Percentiles rank a stretch among this genome's conserved stretches.
These are phyloP conservation scores for Cladorhizidae sp. DNA, from an alignment of 37 sponge, comb jelly and placozoan species.

Conservation along the genomic window DNA sequence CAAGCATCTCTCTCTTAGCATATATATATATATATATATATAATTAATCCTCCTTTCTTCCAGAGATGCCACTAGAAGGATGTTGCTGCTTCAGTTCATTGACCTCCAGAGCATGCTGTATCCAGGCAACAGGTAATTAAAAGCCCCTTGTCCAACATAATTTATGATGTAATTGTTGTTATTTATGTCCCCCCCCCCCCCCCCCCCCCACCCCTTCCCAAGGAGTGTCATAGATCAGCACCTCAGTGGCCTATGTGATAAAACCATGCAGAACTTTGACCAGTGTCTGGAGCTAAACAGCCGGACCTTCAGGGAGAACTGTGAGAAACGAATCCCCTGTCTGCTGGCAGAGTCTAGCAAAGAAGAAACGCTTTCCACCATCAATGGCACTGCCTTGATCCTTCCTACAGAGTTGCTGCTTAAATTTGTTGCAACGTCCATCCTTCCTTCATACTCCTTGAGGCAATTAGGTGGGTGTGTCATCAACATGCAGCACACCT, in stretches of 20 bases:
- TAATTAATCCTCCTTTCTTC: background rate
- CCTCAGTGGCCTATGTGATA: slow-evolving; percentile 32
- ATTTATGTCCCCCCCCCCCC: background rate
- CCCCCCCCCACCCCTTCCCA: no score
- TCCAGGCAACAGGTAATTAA: slow-evolving; percentile 19
- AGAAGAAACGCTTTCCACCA: background rate
- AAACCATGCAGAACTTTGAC: slow-evolving; percentile 38
- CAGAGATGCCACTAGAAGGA: slow-evolving; percentile 18
- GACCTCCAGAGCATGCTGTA: slow-evolving; percentile 34
- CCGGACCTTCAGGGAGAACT: slow-evolving; percentile 7
- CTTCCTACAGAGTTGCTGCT: slow-evolving; percentile 66
- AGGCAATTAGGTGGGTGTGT: slow-evolving; percentile 61
- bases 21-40: background rate
- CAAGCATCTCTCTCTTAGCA: background rate
- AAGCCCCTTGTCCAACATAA: background rate
- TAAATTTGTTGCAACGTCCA: slow-evolving; percentile 57
- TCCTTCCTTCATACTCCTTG: slow-evolving; percentile 81
- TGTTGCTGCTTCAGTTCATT: slow-evolving; percentile 32
- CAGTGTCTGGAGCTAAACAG: slow-evolving; percentile 69
- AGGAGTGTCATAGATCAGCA: background rate
- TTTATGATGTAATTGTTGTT: background rate
- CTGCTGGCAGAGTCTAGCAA: background rate
- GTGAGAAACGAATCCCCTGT: background rate
- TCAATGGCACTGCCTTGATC: background rate
- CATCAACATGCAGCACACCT: background rate